Base-by-base conservation (phyloP, 2,888 invertebrate species). In the Parnassius mnemosyne region DNA sequence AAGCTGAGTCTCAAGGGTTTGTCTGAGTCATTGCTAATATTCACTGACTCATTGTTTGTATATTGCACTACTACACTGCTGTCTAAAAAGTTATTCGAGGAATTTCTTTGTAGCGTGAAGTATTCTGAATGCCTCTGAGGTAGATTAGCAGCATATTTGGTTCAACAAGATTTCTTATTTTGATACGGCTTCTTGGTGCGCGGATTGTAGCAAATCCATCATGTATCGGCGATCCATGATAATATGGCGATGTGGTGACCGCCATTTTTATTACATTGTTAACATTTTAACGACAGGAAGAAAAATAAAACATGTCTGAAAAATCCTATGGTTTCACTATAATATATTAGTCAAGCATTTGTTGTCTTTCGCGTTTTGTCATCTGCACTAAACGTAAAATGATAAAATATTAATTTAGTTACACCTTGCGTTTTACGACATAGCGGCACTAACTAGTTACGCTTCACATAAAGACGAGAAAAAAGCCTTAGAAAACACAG, bases 201-300 rank as follows among this genome's bases (percentile, higher is more conserved):
- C 96, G 92, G 71, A 97, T 96, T n/a, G 97, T 97, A 58, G 97
- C 97, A 85, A 96, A 97, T 61, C 97, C 97, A 84, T 97, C 97
- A 84, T 96, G 95, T 58, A 97, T 94, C 64, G 95, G 94, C 60
- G 93, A 86, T 60, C 89, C 89, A 75, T 89, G 87, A 76, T 84
- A 90, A 57, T 84, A 85, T 60, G 84, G 78, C 43, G 91, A 87
- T 61, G 89, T 89, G 13, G 90, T 89, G 60, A 89, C 88, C 58
- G 91, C 90, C 90, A 75, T 79, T 47, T 69, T 68, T 57, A 59
- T 68, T 67, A 68, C 64, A 57, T 57, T 56, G 53, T 58, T 64
- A 57, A 65, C 60, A 67, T 61, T 60, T 61, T 65, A 64, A 52
- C 3, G 25, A 66, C 47, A 49, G 13, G 13, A 56, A 52, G 68